These are phyloP conservation scores for Galago senegalensis DNA, from an alignment of 2,797 vertebrate genomes.

Conservation along the genomic window DNA sequence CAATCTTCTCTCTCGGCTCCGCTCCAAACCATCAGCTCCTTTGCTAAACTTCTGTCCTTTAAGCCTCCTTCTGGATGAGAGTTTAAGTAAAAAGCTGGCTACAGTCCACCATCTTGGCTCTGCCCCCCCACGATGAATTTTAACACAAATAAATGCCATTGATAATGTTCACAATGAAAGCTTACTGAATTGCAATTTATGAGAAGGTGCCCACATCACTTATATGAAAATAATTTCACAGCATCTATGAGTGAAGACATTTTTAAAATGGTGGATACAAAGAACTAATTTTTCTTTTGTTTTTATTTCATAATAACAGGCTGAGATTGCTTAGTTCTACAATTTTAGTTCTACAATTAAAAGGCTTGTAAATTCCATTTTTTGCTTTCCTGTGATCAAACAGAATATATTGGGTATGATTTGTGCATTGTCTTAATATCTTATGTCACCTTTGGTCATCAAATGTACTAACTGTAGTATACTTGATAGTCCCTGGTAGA, in stretches of 20 bases:
- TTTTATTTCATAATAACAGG: background rate
- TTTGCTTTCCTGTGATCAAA: background rate
- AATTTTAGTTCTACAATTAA: conserved; percentile 39
- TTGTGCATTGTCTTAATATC: background rate
- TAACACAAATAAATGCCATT: background rate
- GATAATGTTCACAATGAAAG: conserved; percentile 17
- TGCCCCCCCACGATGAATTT: background rate
- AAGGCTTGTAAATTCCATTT: background rate
- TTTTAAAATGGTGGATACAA: background rate
- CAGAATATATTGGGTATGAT: background rate
- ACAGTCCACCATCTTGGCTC: too few species aligned
- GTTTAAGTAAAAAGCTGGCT: too few species aligned
- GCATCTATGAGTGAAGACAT: background rate
- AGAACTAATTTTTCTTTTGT: background rate
- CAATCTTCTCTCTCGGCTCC: too few species aligned
- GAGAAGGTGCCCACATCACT: background rate
- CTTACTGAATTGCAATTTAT: background rate
- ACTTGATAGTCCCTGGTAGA: background rate
- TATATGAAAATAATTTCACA: background rate
- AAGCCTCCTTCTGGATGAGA: too few species aligned
- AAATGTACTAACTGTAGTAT: background rate
- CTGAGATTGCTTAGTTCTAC: background rate
- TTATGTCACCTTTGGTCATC: background rate
- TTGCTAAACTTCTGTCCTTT: too few species aligned
- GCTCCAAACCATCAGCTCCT: too few species aligned